Evolutionary conservation across 2,797 vertebrate species (phyloP).

Genomic region (Trachurus trachurus): DNA sequence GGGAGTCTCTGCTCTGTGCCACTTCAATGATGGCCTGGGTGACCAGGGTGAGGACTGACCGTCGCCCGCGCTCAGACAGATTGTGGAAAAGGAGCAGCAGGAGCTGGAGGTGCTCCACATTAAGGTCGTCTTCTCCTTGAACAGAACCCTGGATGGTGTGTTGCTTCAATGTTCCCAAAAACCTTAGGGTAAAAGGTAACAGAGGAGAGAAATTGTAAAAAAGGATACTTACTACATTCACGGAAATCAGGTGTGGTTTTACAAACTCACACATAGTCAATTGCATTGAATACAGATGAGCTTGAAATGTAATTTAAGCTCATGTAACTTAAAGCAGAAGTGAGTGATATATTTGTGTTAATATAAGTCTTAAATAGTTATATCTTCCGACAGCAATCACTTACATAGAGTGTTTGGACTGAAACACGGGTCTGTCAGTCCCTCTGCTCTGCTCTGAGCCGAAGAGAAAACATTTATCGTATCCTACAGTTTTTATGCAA

Average conservation of each 20-base stretch:
- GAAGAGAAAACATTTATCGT: too few relatives aligned
- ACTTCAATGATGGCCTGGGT: slow-evolving; percentile 93
- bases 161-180: slow-evolving; percentile 95
- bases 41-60: slow-evolving; percentile 88
- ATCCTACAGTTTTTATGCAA: too few relatives aligned
- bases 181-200: slow-evolving; percentile 80
- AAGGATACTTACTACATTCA: too few relatives aligned
- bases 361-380: too few relatives aligned
- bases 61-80: slow-evolving; percentile 92
- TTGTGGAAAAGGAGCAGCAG: slow-evolving; percentile 98
- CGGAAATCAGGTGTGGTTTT: not conserved
- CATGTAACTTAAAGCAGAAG: not conserved
- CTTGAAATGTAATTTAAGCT: not conserved
- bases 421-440: too few relatives aligned
- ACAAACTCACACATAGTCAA: not conserved
- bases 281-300: not conserved
- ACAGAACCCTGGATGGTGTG: slow-evolving; percentile 91
- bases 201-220: not conserved
- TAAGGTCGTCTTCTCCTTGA: slow-evolving; percentile 94
- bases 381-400: too few relatives aligned
- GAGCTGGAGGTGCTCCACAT: slow-evolving; percentile 97
- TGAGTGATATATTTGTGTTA: too few relatives aligned
- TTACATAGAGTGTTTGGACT: too few relatives aligned
- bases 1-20: slow-evolving; percentile 89
- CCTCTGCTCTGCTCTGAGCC: too few relatives aligned